Evolutionary conservation across 2,888 invertebrate species (phyloP).

Genomic region (Emmelina monodactyla): DNA sequence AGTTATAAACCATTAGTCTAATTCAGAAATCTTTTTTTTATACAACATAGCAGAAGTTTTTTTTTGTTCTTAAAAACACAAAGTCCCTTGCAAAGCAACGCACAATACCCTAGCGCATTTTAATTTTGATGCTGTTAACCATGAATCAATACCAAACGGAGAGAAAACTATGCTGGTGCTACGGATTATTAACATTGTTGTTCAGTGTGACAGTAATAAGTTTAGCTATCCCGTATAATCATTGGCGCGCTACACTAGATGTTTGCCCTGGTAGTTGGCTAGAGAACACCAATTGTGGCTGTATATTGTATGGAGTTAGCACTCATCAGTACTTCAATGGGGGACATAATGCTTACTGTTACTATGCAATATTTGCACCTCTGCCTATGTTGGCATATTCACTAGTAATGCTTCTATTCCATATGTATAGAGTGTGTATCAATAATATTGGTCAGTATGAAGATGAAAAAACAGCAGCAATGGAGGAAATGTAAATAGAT

Average conservation of each 20-base stretch:
- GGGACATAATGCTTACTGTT: slow-evolving; percentile 70
- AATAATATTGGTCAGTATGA: slow-evolving; percentile 63
- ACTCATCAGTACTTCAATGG: slow-evolving; percentile 71
- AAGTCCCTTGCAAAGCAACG: background rate
- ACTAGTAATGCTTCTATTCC: slow-evolving; percentile 70
- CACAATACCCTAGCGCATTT: background rate
- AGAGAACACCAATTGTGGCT: slow-evolving; percentile 72
- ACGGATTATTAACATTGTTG: slow-evolving; percentile 32
- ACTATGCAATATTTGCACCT: slow-evolving; percentile 74
- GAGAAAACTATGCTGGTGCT: slow-evolving; percentile 40
- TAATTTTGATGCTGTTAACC: slow-evolving; percentile 2
- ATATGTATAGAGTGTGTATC: slow-evolving; percentile 73
- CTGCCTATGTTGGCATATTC: slow-evolving; percentile 69
- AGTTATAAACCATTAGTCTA: no score
- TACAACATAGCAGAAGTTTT: no score
- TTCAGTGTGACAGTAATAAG: slow-evolving; percentile 48
- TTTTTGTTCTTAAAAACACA: no score
- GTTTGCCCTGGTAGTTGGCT: slow-evolving; percentile 65
- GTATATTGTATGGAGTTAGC: slow-evolving; percentile 70
- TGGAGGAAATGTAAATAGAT: slow-evolving; percentile 56
- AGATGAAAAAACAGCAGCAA: slow-evolving; percentile 45
- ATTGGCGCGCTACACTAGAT: slow-evolving; percentile 73
- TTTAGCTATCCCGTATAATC: slow-evolving; percentile 70
- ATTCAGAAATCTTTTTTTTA: no score
- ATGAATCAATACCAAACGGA: slow-evolving; percentile 56